Evolutionary conservation across 2,797 vertebrate genomes (phyloP).

Genomic region (Argentina silus): DNA sequence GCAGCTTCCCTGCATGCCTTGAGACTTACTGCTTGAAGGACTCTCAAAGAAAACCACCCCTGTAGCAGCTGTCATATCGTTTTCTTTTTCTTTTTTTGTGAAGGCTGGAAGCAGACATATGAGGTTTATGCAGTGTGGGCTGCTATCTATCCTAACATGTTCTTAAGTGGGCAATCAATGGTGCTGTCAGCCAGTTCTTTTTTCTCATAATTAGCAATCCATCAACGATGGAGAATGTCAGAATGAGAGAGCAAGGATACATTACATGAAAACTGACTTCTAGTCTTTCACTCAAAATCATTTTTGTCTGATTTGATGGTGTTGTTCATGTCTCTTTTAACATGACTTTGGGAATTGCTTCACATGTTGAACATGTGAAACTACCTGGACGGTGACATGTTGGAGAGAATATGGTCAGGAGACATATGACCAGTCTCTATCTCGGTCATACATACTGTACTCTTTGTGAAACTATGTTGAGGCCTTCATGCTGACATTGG

Average conservation of each 20-base stretch:
- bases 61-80: slow-evolving; percentile 30
- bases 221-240: slow-evolving; percentile 18
- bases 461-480: too few species aligned
- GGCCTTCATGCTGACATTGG: too few species aligned
- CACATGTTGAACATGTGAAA: not conserved
- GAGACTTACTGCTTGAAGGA: slow-evolving; percentile 31
- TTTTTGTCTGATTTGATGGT: not conserved
- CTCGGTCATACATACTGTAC: too few species aligned
- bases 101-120: slow-evolving; percentile 20
- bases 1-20: slow-evolving; percentile 26
- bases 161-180: slow-evolving; percentile 22
- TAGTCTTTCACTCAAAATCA: not conserved
- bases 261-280: slow-evolving; percentile 9
- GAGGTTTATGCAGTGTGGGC: slow-evolving; percentile 28
- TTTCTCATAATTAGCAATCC: slow-evolving; percentile 24
- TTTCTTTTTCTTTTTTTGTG: slow-evolving; percentile 2
- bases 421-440: too few species aligned
- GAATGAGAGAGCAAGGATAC: slow-evolving; percentile 4
- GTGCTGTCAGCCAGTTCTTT: slow-evolving; percentile 22
- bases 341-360: not conserved
- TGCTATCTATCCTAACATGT: slow-evolving; percentile 17
- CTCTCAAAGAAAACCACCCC: slow-evolving; percentile 50
- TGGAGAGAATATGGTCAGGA: not conserved
- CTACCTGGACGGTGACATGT: not conserved
- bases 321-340: not conserved